Base-by-base conservation (phyloP, 2,888 invertebrate species). In the Camptogramma bilineatum region DNA sequence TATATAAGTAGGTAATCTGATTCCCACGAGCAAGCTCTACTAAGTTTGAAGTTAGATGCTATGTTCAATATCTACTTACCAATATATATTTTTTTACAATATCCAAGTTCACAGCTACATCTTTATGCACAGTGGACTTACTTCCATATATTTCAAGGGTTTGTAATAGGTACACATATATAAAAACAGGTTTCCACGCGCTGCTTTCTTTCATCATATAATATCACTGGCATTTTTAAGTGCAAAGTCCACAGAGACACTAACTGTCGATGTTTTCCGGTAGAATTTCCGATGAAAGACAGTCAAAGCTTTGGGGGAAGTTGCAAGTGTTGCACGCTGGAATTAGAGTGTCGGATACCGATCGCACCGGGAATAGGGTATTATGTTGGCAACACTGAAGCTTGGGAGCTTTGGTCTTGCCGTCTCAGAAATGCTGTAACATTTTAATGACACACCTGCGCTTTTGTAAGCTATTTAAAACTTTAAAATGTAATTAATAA, bases 251-350 rank as follows among this genome's bases (percentile, higher is more conserved):
- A 17, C 44, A 44, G 44, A 13, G 44, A 7, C 16, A 4, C 28
- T 8, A 13, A 39, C 44, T 17, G 17, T 44, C 44, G 7, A 17
- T 44, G 16, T 47, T 46, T 53, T 10, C 44, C 44, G 8, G 55
- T 59, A 18, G 52, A 48, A 28, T 39, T 54, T 34, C 8, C 60
- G 16, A 39, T 57, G 34, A 59, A 59, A 50, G 53, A 60, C 47
- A 54, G 19, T 28, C 47, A 48, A 13, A 50, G 61, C 54, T 50
- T 34, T 1, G 48, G 42, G 28, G 50, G n/a, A 51, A 55, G 44
- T 60, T 54, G 54, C 50, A 54, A 13, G 42, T 46, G 52, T 18
- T 54, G 54, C 61, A 54, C 60, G 39, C 50, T 44, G 48, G 48
- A 53, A 48, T 8, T 28, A 46, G 39, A 21, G 10, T 21, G 34